Evolutionary conservation across 2,113 vertebrate species (phyloP), one percentile per base, ranked within the genome.

Genomic region (Seriola dumerili): DNA sequence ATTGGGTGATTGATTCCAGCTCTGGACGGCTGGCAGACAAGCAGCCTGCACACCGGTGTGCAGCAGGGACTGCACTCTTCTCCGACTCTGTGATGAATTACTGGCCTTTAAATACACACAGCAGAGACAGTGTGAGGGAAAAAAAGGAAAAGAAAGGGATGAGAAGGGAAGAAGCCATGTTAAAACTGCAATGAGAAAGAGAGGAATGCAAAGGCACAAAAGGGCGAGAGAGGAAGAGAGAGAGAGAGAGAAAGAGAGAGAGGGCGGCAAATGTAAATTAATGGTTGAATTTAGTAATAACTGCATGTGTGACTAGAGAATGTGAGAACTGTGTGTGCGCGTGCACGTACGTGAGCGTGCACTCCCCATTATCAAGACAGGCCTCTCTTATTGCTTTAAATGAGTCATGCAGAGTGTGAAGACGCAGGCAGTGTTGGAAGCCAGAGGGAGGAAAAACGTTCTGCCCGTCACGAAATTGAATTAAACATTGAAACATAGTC

Each of bases 1-100:
- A 91, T 88, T 81, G 77, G 90, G 84, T 95, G 94, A 95, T 95
- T 94, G 94, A 95, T 95, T 91, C 87, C 84, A 91, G 91, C 91
- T 89, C 86, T 90, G 88, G 89, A 87, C 46, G 82, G 83, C 87
- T 82, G 83, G 87, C 84, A 91, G 90, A 91, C 83, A 76, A 71
- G 85, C 70, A 79, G 73, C 81, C 76, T 75, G 81, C 83, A 90
- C 79, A 62, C 81, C 73, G 75, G 66, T 92, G 70, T 85, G 85
- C 70, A 86, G 77, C 71, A 58, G 81, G 52, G 48, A 63, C 79
- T 75, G 69, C 82, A 77, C 87, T 91, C 84, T 50, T 72, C 91
- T 91, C 77, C 76, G 72, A 75, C 81, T 88, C 76, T 85, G 83
- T 94, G 93, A 95, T 92, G 86, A 94, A 95, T 95, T 91, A 92